Evolutionary conservation across 2,113 vertebrate genomes (phyloP), one percentile per base, ranked within the genome.

Genomic region (Aspiorhynchus laticeps): DNA sequence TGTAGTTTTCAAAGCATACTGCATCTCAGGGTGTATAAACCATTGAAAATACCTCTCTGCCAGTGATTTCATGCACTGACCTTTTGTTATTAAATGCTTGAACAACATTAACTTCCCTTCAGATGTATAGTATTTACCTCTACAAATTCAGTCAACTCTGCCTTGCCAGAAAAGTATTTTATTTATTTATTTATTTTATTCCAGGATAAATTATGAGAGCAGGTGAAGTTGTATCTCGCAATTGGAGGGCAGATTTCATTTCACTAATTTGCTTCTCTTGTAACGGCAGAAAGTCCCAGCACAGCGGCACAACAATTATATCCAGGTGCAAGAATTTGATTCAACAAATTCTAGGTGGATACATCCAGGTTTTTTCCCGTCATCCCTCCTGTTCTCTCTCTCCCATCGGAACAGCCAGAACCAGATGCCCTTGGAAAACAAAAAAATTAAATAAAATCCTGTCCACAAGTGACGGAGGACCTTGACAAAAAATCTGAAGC

Each of bases 321-420:
- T 97, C 96, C 97, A 99, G 97, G 97, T 97, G 97, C 97, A 99
- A 96, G 96, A 96, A 97, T 97, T 97, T 97, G 97, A 98, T 98
- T 98, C 97, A 95, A 97, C 96, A 96, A 97, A 98, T 96, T 97
- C 96, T 96, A 96, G 96, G 96, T 96, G 96, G 95, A 97, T 98
- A 94, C 90, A 96, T 96, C 94, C 95, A 95, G 93, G 95, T 94
- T 89, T 94, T 94, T 94, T 86, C 85, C 88, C 93, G 88, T 90
- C 90, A 93, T 77, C 73, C 43, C 80, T 67, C 80, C 21, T 48
- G 69, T 76, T 90, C 90, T 87, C 87, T 90, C 87, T 95, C 93
- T 96, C 94, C 96, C 94, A 94, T 95, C 94, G 96, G 96, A 95
- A 95, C 95, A 94, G 93, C 92, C 89, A 90, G 93, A 94, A 96